Base-by-base conservation (phyloP, 1,140 invertebrate species). In the Drosophila elegans region DNA sequence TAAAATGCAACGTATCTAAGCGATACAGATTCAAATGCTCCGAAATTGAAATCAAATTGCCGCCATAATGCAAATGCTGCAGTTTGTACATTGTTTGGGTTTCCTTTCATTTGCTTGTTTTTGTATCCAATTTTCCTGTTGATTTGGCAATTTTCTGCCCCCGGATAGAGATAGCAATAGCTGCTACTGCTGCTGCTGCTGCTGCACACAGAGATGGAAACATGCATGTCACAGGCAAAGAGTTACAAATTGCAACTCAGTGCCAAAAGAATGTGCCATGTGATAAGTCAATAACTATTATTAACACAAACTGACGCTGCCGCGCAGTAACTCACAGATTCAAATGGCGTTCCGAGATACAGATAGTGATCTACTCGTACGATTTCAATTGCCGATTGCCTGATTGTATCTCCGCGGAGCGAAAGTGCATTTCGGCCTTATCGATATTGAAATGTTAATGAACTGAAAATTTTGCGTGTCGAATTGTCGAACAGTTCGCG, bases 381-480 rank as follows among this genome's bases (percentile, higher is more conserved):
- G 53, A 60, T 53, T 76, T 56, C 32, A 59, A 74, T 74, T 74
- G 57, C 13, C 69, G 9, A n/a, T n/a, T n/a, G n/a, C n/a, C 29
- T 54, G 51, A 74, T 59, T 76, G 39, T 74, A 74, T 74, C 61
- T 57, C 61, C 29, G 60, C 21, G 67, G 25, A 86, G 82, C 82
- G 81, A 85, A 85, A 85, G 81, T 85, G 74, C 78, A 78, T 66
- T 74, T 42, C 36, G 55, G 67, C 13, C 69, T 81, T 78, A 85
- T 86, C 82, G 81, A 78, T 77, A 80, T 80, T 77, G 68, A 85
- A 85, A 85, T 85, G 78, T 85, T 85, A 85, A 85, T 85, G 78
- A 86, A 86, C 82, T 85, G 74, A 86, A 78, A 86, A 86, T 86
- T 81, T 85, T 86, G 81, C 82, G 82, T 85, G 81, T 85, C 82